Percentiles rank a stretch among this genome's conserved stretches.
These are phyloP conservation scores for Drosophila arizonae DNA, from an alignment of 1,140 invertebrate genomes.

Conservation along the genomic window DNA sequence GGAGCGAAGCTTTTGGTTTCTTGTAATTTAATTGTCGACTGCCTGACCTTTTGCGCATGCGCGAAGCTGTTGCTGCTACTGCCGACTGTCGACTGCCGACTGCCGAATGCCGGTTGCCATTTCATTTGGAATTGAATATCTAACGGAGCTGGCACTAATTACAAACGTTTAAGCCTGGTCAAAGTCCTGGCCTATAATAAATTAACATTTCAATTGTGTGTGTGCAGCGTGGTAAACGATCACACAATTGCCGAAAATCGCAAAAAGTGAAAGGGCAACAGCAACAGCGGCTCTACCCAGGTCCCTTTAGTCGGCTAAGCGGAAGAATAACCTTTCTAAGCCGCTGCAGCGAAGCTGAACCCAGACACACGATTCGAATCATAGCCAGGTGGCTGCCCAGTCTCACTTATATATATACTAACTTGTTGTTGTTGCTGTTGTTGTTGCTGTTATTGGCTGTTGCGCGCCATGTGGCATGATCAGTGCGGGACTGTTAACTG, in stretches of 20 bases:
- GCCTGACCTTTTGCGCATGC: conserved; percentile 70
- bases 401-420: neutral
- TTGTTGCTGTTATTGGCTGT: conserved; percentile 15
- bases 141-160: conserved; percentile 52
- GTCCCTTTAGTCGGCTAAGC: conserved; percentile 77
- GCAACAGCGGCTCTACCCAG: conserved; percentile 29
- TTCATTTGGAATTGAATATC: conserved; percentile 42
- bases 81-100: neutral
- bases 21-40: conserved; percentile 71
- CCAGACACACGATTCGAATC: conserved; percentile 66
- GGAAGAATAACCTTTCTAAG: conserved; percentile 81
- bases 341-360: conserved; percentile 56
- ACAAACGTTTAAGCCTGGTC: conserved; percentile 32
- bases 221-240: conserved; percentile 56
- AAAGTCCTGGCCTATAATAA: conserved; percentile 58
- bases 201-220: conserved; percentile 77
- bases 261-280: conserved; percentile 75
- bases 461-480: conserved; percentile 70
- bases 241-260: conserved; percentile 59
- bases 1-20: conserved; percentile 51
- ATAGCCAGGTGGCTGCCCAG: conserved; percentile 63
- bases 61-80: conserved; percentile 12
- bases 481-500: conserved; percentile 33
- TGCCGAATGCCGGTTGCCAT: conserved; percentile 42
- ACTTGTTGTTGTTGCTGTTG: too few relatives aligned